Percentiles rank a stretch among this genome's conserved stretches.
Evolutionary conservation across 2,797 vertebrate genomes (phyloP).

Genomic region (Sphaeramia orbicularis): DNA sequence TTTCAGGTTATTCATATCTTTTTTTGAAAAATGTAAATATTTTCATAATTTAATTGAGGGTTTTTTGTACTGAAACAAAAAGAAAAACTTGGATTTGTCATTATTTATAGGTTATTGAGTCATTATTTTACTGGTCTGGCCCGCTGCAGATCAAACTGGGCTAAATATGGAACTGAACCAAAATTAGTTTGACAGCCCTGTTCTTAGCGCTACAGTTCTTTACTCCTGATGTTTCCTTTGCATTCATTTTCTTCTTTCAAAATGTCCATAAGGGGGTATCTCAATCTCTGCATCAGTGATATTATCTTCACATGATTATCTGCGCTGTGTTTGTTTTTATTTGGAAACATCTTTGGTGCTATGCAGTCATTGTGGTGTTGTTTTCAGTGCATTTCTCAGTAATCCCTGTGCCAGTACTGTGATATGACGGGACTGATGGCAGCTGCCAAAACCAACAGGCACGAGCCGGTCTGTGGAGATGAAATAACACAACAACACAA

Average conservation of each 20-base stretch:
- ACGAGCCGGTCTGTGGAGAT: slow-evolving; percentile 34
- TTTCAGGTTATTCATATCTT: no score
- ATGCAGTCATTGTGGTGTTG: slow-evolving; percentile 48
- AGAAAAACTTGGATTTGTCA: no score
- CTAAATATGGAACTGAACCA: no score
- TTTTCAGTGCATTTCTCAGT: slow-evolving; percentile 51
- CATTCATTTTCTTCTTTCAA: background rate
- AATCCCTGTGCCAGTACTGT: slow-evolving; percentile 49
- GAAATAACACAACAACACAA: slow-evolving; percentile 43
- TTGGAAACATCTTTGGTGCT: slow-evolving; percentile 42
- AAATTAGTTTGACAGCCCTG: no score
- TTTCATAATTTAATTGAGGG: no score
- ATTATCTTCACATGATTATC: slow-evolving; percentile 27
- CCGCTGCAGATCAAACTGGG: no score
- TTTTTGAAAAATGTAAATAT: no score
- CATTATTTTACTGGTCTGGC: no score
- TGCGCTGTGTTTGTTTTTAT: slow-evolving; percentile 59
- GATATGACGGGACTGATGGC: slow-evolving; percentile 57
- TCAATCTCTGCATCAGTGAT: slow-evolving; percentile 18
- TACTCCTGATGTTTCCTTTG: background rate
- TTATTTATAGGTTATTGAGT: no score
- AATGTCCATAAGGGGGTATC: background rate
- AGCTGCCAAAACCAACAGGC: slow-evolving; percentile 64
- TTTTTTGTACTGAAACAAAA: no score
- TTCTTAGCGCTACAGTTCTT: no score